Evolutionary conservation across 2,113 vertebrate species (phyloP).

Genomic region (Piliocolobus tephrosceles): DNA sequence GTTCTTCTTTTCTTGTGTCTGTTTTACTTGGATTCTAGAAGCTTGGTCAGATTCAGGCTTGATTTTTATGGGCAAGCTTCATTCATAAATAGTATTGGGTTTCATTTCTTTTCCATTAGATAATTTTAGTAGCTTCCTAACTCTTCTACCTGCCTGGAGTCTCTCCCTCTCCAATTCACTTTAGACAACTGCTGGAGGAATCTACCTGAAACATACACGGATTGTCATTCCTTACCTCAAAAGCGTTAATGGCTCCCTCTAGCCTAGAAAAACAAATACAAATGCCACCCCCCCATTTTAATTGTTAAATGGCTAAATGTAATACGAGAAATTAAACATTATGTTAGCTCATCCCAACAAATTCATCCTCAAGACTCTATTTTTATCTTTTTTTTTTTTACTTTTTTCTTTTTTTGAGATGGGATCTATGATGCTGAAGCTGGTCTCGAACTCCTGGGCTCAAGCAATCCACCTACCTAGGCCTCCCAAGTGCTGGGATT

Average conservation of each 20-base stretch:
- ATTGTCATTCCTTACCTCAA: background rate
- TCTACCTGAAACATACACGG: rapidly evolving
- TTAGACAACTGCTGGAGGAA: background rate
- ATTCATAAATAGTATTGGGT: background rate
- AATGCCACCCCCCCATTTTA: background rate
- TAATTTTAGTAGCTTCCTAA: background rate
- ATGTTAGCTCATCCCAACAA: background rate
- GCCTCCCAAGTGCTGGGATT: too few relatives aligned
- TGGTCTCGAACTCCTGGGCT: too few relatives aligned
- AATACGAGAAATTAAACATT: background rate
- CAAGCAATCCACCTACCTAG: too few relatives aligned
- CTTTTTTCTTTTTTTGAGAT: too few relatives aligned
- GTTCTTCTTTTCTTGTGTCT: background rate
- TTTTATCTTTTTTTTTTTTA: too few relatives aligned
- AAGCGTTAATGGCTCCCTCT: background rate
- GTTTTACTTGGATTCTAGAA: background rate
- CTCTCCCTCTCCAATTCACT: background rate
- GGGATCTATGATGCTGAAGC: too few relatives aligned
- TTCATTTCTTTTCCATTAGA: background rate
- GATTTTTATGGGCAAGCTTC: background rate
- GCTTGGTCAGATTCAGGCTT: background rate
- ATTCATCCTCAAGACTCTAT: background rate
- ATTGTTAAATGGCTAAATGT: background rate
- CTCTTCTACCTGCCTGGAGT: background rate
- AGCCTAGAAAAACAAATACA: background rate